phyloP scores from a whole-genome alignment of 2,888 invertebrate genomes.

The Dryadula phaetusa region DNA sequence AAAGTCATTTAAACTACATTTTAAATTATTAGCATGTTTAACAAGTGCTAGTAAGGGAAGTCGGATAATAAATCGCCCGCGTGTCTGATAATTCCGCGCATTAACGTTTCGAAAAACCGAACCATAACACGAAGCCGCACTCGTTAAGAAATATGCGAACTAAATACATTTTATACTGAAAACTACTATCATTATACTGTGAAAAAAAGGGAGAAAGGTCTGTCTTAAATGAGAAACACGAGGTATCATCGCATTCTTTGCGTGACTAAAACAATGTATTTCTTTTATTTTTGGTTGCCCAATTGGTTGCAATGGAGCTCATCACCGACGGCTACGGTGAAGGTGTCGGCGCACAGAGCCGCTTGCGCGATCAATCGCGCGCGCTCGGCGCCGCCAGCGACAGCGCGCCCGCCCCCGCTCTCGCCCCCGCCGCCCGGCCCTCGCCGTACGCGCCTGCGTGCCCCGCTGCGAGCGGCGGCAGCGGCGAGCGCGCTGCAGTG shows the following conservation, averaged over 20 bases:
- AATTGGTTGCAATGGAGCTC: neutral
- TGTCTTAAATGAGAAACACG: neutral
- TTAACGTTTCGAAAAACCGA: too few relatives aligned
- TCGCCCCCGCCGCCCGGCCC: conserved; percentile 30
- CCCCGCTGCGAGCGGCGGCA: conserved; percentile 36
- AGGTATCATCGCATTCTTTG: neutral
- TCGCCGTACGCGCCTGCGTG: conserved; percentile 35
- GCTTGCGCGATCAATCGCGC: conserved; percentile 32
- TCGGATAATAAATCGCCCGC: too few relatives aligned
- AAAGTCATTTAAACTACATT: too few relatives aligned
- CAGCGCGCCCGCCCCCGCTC: conserved; percentile 30
- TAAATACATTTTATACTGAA: too few relatives aligned
- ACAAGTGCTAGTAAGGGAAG: too few relatives aligned
- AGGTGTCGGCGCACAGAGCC: conserved; percentile 7
- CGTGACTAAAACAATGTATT: neutral
- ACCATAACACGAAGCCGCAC: too few relatives aligned
- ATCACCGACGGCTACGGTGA: neutral
- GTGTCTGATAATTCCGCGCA: too few relatives aligned
- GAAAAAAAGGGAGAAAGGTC: too few relatives aligned
- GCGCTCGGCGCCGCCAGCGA: conserved; percentile 27
- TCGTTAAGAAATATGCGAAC: too few relatives aligned
- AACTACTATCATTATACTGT: too few relatives aligned
- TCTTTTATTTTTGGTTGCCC: neutral
- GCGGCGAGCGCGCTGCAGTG: conserved; percentile 56
- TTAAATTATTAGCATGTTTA: too few relatives aligned